phyloP scores from a whole-genome alignment of 2,797 vertebrate genomes.

The Erithacus rubecula region DNA sequence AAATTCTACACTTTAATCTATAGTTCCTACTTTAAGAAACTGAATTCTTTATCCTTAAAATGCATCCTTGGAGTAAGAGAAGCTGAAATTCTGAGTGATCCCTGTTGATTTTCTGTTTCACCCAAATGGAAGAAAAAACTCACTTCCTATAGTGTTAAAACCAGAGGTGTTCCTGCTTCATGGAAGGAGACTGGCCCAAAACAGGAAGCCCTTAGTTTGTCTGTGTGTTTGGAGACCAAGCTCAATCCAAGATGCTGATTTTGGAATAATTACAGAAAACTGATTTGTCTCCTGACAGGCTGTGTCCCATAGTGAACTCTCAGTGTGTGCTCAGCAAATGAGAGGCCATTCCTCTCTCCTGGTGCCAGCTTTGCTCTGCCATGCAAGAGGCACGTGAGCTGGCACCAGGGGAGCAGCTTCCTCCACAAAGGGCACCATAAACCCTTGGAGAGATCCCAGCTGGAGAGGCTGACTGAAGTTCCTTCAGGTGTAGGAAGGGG shows the following conservation, averaged over 20 bases:
- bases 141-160: neutral
- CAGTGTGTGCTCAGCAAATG: neutral
- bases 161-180: neutral
- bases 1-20: neutral
- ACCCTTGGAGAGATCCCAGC: neutral
- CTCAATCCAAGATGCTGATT: neutral
- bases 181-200: neutral
- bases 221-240: neutral
- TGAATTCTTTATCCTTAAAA: neutral
- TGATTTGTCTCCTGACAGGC: neutral
- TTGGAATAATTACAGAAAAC: neutral
- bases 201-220: neutral
- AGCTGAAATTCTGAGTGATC: neutral
- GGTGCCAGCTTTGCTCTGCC: neutral
- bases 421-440: rapidly evolving
- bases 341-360: neutral
- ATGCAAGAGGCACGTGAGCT: neutral
- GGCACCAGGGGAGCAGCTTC: neutral
- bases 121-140: neutral
- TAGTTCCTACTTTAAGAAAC: neutral
- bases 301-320: rapidly evolving
- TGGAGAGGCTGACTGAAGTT: neutral
- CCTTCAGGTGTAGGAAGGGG: neutral
- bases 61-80: neutral
- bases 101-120: neutral